Conservation (phyloP, 2,113 vertebrate genomes). For the Phalacrocorax carbo region DNA sequence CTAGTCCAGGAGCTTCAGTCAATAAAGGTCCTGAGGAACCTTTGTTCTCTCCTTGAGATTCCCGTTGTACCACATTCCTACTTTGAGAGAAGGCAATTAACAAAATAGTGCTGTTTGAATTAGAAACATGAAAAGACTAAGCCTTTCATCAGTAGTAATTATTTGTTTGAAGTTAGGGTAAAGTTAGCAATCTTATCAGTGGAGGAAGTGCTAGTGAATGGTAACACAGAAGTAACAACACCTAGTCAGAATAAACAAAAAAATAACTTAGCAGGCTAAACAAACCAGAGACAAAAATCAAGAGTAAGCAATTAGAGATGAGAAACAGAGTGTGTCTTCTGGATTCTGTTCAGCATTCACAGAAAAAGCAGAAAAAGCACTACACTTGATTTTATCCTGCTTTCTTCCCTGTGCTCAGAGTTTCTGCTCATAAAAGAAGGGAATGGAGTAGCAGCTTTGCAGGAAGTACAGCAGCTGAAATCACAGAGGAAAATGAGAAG, state of each 20-base stretch:
- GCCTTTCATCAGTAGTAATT: not conserved
- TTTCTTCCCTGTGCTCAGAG: not conserved
- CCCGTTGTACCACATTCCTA: not conserved
- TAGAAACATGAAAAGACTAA: not conserved
- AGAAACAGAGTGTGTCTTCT: not conserved
- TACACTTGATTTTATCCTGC: not conserved
- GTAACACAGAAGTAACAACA: not conserved
- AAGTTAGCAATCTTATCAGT: not conserved
- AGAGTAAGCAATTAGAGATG: not conserved
- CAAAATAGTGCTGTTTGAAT: not conserved
- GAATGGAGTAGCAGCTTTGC: not conserved
- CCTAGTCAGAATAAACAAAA: not conserved
- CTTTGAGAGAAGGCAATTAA: not conserved
- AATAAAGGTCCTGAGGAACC: not conserved
- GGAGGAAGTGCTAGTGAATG: not conserved
- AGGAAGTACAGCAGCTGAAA: not conserved
- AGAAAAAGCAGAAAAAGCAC: not conserved
- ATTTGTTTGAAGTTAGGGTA: not conserved
- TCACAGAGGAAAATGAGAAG: not conserved
- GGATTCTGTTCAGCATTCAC: not conserved
- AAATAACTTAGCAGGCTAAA: not conserved
- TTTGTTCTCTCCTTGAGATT: not conserved
- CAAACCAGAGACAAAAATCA: not conserved
- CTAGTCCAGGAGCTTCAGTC: not conserved
- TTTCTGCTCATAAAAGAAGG: not conserved